Percentiles rank a stretch among this genome's conserved stretches.
These are phyloP conservation scores for Hirundo rustica DNA, from an alignment of 2,797 vertebrate species.

Conservation along the genomic window DNA sequence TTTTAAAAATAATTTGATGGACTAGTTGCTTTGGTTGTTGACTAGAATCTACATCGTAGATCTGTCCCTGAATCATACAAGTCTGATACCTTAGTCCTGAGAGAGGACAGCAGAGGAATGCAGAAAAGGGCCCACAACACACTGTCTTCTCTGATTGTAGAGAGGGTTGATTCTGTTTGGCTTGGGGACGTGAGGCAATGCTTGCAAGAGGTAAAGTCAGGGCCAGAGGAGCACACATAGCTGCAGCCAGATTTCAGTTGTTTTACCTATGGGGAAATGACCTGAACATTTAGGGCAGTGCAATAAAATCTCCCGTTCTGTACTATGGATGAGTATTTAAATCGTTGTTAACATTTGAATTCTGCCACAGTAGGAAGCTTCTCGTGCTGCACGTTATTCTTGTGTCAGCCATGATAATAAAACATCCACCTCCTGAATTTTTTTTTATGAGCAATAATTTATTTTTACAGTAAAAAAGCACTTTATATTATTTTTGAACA, in stretches of 20 bases:
- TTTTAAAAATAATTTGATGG: background rate
- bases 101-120: background rate
- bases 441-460: background rate
- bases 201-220: background rate
- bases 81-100: background rate
- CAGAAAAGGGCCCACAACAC: background rate
- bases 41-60: background rate
- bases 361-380: background rate
- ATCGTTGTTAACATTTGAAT: background rate
- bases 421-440: background rate
- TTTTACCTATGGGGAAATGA: background rate
- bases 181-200: background rate
- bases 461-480: background rate
- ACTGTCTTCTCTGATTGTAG: background rate
- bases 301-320: background rate
- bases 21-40: background rate
- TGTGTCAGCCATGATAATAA: background rate
- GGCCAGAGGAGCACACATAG: background rate
- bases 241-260: background rate
- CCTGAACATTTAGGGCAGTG: background rate
- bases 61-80: fast-evolving
- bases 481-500: constrained; percentile 27
- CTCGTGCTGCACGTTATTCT: background rate
- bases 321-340: background rate
- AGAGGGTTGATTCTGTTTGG: background rate